Base-by-base conservation (phyloP, 2,888 invertebrate species). In the Ichneumon xanthorius region DNA sequence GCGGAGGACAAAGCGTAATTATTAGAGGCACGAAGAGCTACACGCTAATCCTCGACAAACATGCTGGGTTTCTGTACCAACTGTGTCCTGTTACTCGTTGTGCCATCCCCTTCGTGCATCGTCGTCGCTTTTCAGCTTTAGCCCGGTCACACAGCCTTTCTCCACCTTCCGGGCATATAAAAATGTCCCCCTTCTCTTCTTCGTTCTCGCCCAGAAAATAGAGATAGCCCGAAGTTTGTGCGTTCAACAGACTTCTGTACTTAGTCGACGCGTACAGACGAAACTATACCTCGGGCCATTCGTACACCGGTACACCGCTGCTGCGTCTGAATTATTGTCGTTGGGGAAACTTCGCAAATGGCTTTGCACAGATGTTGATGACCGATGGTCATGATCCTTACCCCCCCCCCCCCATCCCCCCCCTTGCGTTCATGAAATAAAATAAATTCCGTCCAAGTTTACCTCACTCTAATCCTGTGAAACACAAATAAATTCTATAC, bases 281-380 rank as follows among this genome's bases (percentile, higher is more conserved):
- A 30, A 5, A 61, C 63, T 50, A 37, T 48, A 76, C 75, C 75
- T 16, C 68, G 45, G 22, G 70, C 61, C 30, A 30, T 33, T 45
- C 68, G 68, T 61, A 61, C 40, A 30, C 40, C 2, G 37, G 37
- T 9, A 78, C 67, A 68, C 53, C 53, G 53, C 19, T 58, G 9
- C 70, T 26, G 53, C 30, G 33, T 78, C 67, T 68, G 58, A 70
- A 79, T 79, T 79, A 79, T 79, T n/a, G 70, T 70, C 70, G 70
- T 79, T 58, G 58, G 19, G 48, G 58, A 61, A 79, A 79, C 55
- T 80, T 72, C 53, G 9, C 53, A 50, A 80, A 80, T 80, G 79
- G 71, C 65, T 53, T 22, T 22, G 22, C 50, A 33, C 71, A 72
- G 71, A 50, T 80, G 79, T 37, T 65, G 63, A 63, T 80, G 79